phyloP scores from a whole-genome alignment of 2,113 vertebrate genomes.

The Stomatorhinus ivindoensis region DNA sequence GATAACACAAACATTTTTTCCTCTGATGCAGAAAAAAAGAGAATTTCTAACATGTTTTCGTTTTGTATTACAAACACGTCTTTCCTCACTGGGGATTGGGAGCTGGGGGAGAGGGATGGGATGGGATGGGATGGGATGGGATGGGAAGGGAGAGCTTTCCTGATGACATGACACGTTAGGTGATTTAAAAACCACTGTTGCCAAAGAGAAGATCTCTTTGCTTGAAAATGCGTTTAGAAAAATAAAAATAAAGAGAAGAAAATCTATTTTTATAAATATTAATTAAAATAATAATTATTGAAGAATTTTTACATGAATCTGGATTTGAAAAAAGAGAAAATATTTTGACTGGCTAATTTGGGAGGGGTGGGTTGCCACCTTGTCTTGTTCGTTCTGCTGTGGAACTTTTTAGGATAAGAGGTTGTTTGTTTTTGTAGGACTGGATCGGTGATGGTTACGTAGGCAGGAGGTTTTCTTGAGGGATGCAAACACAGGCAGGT shows the following conservation, averaged over 20 bases:
- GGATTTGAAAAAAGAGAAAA: constrained; percentile 99
- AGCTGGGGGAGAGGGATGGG: constrained; percentile 80
- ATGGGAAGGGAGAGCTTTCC: constrained; percentile 77
- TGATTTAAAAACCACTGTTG: constrained; percentile 95
- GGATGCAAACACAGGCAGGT: constrained; percentile 84
- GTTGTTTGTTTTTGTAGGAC: constrained; percentile 93
- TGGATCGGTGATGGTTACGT: constrained; percentile 96
- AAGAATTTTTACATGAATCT: constrained; percentile 99
- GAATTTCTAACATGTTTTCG: constrained; percentile 74
- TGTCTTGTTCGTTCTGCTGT: constrained; percentile 99
- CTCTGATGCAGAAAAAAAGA: constrained; percentile 62
- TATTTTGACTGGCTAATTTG: constrained; percentile 99
- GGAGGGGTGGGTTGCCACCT: constrained; percentile 88
- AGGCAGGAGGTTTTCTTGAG: constrained; percentile 86
- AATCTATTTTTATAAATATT: constrained; percentile 99
- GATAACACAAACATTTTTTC: constrained; percentile 67
- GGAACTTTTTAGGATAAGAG: constrained; percentile 99
- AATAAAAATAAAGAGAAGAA: constrained; percentile 89
- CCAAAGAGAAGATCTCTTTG: constrained; percentile 99
- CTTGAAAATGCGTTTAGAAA: constrained; percentile 99
- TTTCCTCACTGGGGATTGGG: constrained; percentile 83
- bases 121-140: constrained; percentile 76
- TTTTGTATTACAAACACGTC: constrained; percentile 98
- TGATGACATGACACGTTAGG: constrained; percentile 98
- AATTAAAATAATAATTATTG: constrained; percentile 78